These are phyloP conservation scores for Poecilia latipinna DNA, from an alignment of 2,113 vertebrate genomes.

Conservation along the genomic window DNA sequence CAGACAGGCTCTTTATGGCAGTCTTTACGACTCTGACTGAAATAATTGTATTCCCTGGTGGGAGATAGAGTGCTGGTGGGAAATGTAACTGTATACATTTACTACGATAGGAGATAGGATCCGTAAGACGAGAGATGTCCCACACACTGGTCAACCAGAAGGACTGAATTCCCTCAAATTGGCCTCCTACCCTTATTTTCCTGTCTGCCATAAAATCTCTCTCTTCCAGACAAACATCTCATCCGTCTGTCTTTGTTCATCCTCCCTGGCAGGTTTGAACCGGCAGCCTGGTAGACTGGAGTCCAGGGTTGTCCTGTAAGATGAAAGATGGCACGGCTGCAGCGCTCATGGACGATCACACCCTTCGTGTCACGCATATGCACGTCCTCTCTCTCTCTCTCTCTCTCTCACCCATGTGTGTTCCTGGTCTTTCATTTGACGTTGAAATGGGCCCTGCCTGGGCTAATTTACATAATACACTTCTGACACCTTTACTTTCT, in stretches of 20 bases:
- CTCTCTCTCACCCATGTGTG: constrained; percentile 76
- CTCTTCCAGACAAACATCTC: constrained; percentile 27
- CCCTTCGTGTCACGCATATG: constrained; percentile 55
- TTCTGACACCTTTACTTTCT: constrained; percentile 99
- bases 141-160: constrained; percentile 54
- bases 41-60: constrained; percentile 74
- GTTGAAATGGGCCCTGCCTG: constrained; percentile 94
- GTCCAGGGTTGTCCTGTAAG: constrained; percentile 92
- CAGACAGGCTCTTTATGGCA: constrained; percentile 71
- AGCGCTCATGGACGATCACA: constrained; percentile 86
- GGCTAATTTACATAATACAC: constrained; percentile 99
- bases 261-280: constrained; percentile 47
- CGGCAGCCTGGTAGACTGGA: constrained; percentile 80
- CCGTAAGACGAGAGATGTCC: constrained; percentile 50
- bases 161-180: constrained; percentile 31
- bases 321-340: constrained; percentile 98
- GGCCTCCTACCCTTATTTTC: constrained; percentile 18
- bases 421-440: constrained; percentile 81
- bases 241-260: constrained; percentile 55
- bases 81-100: constrained; percentile 73
- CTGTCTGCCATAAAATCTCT: constrained; percentile 28
- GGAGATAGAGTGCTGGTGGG: constrained; percentile 59
- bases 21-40: constrained; percentile 72
- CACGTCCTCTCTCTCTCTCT: constrained; percentile 17
- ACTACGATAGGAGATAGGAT: constrained; percentile 49